Base-by-base conservation (phyloP, 2,113 vertebrate genomes). In the Mus spicilegus region DNA sequence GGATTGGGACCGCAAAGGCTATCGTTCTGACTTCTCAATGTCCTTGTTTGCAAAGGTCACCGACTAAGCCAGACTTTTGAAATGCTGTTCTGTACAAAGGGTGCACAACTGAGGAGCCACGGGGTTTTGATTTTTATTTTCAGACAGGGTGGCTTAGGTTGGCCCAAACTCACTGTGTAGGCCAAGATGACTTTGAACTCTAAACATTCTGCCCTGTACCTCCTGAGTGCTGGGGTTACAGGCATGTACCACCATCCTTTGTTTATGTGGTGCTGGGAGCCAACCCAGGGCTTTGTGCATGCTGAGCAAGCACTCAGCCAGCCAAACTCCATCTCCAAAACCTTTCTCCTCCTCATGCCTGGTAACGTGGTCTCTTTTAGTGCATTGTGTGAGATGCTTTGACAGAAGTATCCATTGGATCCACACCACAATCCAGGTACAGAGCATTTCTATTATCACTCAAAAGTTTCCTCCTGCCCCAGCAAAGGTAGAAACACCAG, bases 31-130 rank as follows among this genome's bases (percentile, higher is more conserved):
- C 67, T 96, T 92, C 82, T 97, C 49, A 85, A 20, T 90, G 70
- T 91, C 63, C 36, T 95, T 93, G 42, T 94, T 94, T 96, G 95
- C 78, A 94, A 61, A 97, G 95, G 84, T 93, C 70, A 95, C 10
- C 42, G 80, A 30, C 51, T 36, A 63, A 93, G 94, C 91, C 73
- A 84, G 80, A 87, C 46, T 77, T 97, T 89, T 85, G 73, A 96
- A 95, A 95, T 77, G 90, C 95, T 90, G 91, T 87, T 54, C 78
- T 39, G 19, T 89, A 84, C 33, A 75, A 88, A 95, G 56, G 95
- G 54, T 70, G 75, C 56, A 75, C 13, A 49, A 49, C 69, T 54
- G 93, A 78, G n/a, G 24, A 70, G 46, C 30, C 19, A 14, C 30
- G 22, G 3, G 5, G 19, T 51, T 87, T 87, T 51, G 63, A 65